Base-by-base conservation (phyloP, 37 sponge, comb jelly and placozoan species). In the Ephydatia muelleri region DNA sequence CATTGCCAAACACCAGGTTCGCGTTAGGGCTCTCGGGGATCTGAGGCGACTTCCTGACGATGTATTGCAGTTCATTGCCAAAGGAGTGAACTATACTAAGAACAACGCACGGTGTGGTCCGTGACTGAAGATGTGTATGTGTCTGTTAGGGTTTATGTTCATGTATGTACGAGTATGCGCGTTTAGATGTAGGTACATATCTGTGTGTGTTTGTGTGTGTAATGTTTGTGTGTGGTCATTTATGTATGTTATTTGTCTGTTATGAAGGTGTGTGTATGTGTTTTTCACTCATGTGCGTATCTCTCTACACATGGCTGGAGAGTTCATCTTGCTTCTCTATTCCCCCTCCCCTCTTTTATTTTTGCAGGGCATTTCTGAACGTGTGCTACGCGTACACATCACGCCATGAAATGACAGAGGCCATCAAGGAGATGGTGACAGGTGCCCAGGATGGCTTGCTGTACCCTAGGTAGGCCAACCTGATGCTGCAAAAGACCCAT, bases 301-400 rank as follows among this genome's bases (percentile, higher is more conserved):
- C n/a, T n/a, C n/a, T n/a, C n/a, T n/a, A n/a, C n/a, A n/a, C n/a
- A n/a, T n/a, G n/a, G n/a, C n/a, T n/a, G n/a, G n/a, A n/a, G n/a
- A n/a, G n/a, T n/a, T n/a, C n/a, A n/a, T n/a, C n/a, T n/a, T n/a
- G n/a, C n/a, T n/a, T n/a, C n/a, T n/a, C n/a, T n/a, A n/a, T n/a
- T n/a, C 1, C 32, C 69, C 39, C 80, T 21, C 26, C 23, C 36
- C 28, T n/a, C n/a, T n/a, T n/a, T n/a, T n/a, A n/a, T n/a, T n/a
- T n/a, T n/a, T n/a, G 26, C 47, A 93, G 91, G 38, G 91, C 91
- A 11, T 85, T 75, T 26, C 84, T 95, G 33, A 95, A 95, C 81
- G 94, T 95, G 35, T 95, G 96, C 64, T 91, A 90, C 72, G 90
- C 96, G 28, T 95, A 95, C 86, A 93, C 96, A 0, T 93, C 96